Base-by-base conservation (phyloP, 2,888 invertebrate species). In the Dorcus parallelipipedus region DNA sequence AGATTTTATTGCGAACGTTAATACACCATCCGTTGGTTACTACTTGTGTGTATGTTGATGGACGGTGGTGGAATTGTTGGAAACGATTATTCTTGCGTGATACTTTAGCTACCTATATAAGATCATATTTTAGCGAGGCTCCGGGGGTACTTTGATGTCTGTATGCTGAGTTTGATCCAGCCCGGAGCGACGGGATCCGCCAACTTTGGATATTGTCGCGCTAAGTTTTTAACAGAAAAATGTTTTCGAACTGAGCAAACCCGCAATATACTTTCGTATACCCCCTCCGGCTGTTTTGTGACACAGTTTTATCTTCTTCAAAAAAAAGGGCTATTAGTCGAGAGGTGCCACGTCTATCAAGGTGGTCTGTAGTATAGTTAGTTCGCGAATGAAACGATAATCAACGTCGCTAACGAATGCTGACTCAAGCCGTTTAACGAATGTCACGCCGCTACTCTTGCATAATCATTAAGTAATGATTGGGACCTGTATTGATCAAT, bases 401-500 rank as follows among this genome's bases (percentile, higher is more conserved):
- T 60, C 60, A 64, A 54, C 39, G 54, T 59, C 65, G 60, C 65
- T 72, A 73, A 72, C 72, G 72, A 73, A 71, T 69, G 73, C 73
- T 73, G 74, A 74, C 66, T 75, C 72, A 72, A 73, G 65, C 59
- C 65, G 65, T 40, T 62, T 68, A 66, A 66, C 69, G 66, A 69
- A 71, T 7, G 26, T 33, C 26, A 70, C 68, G 69, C 68, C 48
- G 38, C 56, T 49, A 66, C 68, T 68, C 66, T 61, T 66, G 69
- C 72, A 75, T 76, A 74, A 74, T 75, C 72, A 70, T 72, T 71
- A 71, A 72, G 71, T 71, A 70, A 71, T 71, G 71, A 71, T 72
- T 71, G 66, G 64, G 64, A 69, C 38, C 47, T 66, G 71, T 73
- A 75, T 74, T 73, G 73, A 73, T 74, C 71, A 70, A 33, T 33